Evolutionary conservation across 2,113 vertebrate species (phyloP).

Genomic region (Tyrannus savana): DNA sequence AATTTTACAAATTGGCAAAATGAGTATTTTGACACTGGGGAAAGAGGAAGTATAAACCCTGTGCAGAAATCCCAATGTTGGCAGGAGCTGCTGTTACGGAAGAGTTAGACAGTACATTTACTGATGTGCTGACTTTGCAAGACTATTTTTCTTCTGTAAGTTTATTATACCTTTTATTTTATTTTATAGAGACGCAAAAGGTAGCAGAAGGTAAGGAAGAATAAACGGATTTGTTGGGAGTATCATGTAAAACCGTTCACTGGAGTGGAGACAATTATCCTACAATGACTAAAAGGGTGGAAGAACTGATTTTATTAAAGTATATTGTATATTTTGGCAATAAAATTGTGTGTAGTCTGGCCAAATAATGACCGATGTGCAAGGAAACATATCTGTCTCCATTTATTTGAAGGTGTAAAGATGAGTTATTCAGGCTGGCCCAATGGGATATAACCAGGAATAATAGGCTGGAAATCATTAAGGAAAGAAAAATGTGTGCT

Average conservation of each 20-base stretch:
- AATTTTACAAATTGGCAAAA: not conserved
- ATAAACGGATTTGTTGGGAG: not conserved
- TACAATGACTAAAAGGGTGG: conserved; percentile 11
- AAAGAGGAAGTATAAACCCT: not conserved
- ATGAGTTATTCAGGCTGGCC: conserved; percentile 40
- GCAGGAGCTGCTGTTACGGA: not conserved
- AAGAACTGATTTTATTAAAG: conserved; percentile 39
- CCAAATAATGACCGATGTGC: conserved; percentile 35
- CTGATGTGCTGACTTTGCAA: not conserved
- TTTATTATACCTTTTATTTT: not conserved
- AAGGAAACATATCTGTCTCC: conserved; percentile 40
- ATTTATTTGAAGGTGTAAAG: conserved; percentile 37
- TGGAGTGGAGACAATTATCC: not conserved
- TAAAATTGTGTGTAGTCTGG: conserved; percentile 21
- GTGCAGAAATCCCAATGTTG: not conserved
- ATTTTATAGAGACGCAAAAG: not conserved
- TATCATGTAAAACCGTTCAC: not conserved
- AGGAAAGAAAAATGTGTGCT: conserved; percentile 48
- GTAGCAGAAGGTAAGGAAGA: not conserved
- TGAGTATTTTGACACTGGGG: not conserved
- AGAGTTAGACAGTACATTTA: not conserved
- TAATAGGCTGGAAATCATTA: conserved; percentile 57
- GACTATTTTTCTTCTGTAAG: not conserved
- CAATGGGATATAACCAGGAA: conserved; percentile 9
- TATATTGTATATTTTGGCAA: conserved; percentile 33